Evolutionary conservation across 1,140 invertebrate species (phyloP), one percentile per base, ranked within the genome.

Genomic region (Drosophila fuyamai): DNA sequence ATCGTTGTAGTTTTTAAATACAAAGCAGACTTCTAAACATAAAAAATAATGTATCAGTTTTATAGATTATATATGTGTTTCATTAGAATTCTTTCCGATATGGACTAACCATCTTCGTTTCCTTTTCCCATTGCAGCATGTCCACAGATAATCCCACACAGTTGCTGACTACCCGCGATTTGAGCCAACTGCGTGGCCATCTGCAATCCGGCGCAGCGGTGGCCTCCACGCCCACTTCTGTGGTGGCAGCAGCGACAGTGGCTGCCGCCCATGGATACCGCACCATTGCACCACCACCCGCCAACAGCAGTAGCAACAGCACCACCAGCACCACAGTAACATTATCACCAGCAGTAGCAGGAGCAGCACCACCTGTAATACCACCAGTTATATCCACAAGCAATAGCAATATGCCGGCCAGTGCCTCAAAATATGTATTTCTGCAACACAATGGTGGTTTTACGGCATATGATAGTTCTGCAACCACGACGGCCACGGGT

Each of bases 101-200:
- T 8, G 46, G 5, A 29, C 13, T 16, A 12, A 60, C 13, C 10
- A 38, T 35, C 8, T 29, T 16, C 9, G 43, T 43, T 47, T 38
- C 29, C 4, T 40, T 18, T 47, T 18, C 63, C 29, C 27, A 46
- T 77, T 79, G 7, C 67, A 92, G 92, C 80, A 92, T 92, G 92
- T 91, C 92, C 65, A 91, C 83, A 73, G 91, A 92, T 82, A 91
- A 91, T 83, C 85, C 91, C 60, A 85, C 88, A 79, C 90, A 91
- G 73, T 58, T 92, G 68, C 72, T 91, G 60, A 81, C 83, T 41
- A 63, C 75, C 59, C 84, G 91, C 70, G 91, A 91, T 78, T 46
- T 91, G 53, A 81, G 68, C 54, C 90, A 90, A 62, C 65, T 92
- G 51, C 83, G 85, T 35, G 82, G 84, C 12, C 83, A 90, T 58